Evolutionary conservation across 2,888 invertebrate genomes (phyloP).

Genomic region (Nowickia ferox): DNA sequence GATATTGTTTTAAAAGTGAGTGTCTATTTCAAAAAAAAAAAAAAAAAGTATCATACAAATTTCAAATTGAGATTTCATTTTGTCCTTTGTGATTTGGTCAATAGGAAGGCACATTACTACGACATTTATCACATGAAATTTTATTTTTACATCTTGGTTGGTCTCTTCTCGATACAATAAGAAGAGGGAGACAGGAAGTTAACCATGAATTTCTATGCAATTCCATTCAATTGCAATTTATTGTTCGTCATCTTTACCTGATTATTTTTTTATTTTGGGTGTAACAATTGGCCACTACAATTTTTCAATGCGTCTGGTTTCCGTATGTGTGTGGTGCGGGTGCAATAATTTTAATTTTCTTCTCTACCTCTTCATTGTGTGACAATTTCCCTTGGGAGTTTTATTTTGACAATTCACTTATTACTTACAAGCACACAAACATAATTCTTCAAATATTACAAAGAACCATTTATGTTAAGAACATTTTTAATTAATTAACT

Average conservation of each 20-base stretch:
- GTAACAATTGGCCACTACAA: slow-evolving; percentile 11
- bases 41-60: not conserved
- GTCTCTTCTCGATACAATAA: slow-evolving; percentile 10
- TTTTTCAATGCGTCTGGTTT: not conserved
- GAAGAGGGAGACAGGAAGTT: slow-evolving; percentile 63
- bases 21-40: too few species aligned
- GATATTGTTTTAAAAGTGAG: not conserved
- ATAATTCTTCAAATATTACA: slow-evolving; percentile 16
- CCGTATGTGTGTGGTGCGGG: slow-evolving; percentile 51
- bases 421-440: not conserved
- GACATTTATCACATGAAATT: slow-evolving; percentile 62
- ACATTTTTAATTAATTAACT: slow-evolving; percentile 20
- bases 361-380: slow-evolving; percentile 37
- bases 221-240: slow-evolving; percentile 63
- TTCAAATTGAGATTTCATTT: slow-evolving; percentile 27
- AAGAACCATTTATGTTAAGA: slow-evolving; percentile 15
- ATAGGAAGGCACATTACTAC: slow-evolving; percentile 38
- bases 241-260: slow-evolving; percentile 29
- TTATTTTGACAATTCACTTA: slow-evolving; percentile 71
- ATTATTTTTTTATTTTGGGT: slow-evolving; percentile 37
- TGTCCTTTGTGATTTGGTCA: slow-evolving; percentile 33
- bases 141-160: slow-evolving; percentile 49
- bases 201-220: slow-evolving; percentile 59
- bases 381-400: slow-evolving; percentile 68
- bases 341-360: slow-evolving; percentile 9